Evolutionary conservation across 2,113 vertebrate species (phyloP).

Genomic region (Brienomyrus longianalis): DNA sequence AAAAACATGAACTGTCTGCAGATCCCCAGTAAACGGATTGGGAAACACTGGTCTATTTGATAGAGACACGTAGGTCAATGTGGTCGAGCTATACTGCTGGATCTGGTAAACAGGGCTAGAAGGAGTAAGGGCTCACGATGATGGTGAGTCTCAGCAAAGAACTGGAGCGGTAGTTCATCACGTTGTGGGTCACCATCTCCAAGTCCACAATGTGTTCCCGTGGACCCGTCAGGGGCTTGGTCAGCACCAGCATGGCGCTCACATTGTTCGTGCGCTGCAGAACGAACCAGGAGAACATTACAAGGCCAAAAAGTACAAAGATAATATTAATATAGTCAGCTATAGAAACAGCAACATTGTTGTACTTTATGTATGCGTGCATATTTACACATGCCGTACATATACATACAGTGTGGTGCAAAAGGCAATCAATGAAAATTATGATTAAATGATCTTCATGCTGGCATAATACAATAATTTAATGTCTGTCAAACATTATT

Average conservation of each 20-base stretch:
- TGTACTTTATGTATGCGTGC: background rate
- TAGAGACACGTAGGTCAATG: background rate
- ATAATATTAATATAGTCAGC: background rate
- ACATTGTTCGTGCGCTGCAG: slow-evolving; percentile 67
- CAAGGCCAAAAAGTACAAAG: background rate
- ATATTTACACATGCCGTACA: background rate
- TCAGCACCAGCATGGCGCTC: slow-evolving; percentile 72
- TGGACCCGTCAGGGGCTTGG: slow-evolving; percentile 67
- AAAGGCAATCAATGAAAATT: background rate
- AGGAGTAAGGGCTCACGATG: slow-evolving; percentile 71
- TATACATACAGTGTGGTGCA: background rate
- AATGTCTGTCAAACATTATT: background rate
- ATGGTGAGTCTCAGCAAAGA: slow-evolving; percentile 72
- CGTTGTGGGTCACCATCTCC: slow-evolving; percentile 74
- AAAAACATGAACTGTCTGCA: background rate
- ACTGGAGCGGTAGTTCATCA: slow-evolving; percentile 68
- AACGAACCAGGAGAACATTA: background rate
- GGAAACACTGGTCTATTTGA: background rate
- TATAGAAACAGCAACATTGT: background rate
- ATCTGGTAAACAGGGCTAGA: slow-evolving; percentile 25
- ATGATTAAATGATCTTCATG: background rate
- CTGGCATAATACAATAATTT: background rate
- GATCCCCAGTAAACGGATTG: background rate
- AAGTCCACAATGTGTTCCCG: slow-evolving; percentile 74
- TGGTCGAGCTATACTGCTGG: background rate